Evolutionary conservation across 2,113 vertebrate genomes (phyloP), one percentile per base, ranked within the genome.

Genomic region (Cromileptes altivelis): DNA sequence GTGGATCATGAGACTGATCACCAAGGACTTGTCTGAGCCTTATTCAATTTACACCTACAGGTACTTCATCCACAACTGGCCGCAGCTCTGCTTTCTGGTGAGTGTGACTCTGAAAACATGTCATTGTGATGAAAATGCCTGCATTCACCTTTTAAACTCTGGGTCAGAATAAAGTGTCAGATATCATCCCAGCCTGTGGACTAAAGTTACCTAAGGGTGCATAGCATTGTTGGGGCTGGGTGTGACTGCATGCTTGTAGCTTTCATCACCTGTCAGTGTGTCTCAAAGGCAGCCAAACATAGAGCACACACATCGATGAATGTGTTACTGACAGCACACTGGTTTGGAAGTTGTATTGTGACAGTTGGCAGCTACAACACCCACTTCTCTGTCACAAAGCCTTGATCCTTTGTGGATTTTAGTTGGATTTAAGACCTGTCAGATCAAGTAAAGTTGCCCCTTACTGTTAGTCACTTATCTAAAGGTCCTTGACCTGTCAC

Each of bases 21-120:
- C 98, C 95, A 99, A 99, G 97, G 98, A 99, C 97, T 97, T 99
- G 95, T 99, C 98, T 89, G 98, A 99, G 96, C 98, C 98, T 96
- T 99, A 99, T 97, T 99, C 98, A 91, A 99, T 99, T 96, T 99
- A 99, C 94, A 99, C 98, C 65, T 99, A 99, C 96, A 98, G 98
- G 96, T 99, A 99, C 97, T 99, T 99, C 97, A 99, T 99, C 96
- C 98, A 99, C 97, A 99, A 99, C 97, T 99, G 98, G 98, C 98
- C 98, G 82, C 98, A 99, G 96, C 98, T 99, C 93, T 99, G 98
- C 96, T 99, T 99, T 95, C 96, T 99, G 98, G 98, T 99, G 97
- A 97, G 98, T 99, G 21, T 52, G 25, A 70, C 45, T 23, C 49
- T 21, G 56, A 69, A 47, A 33, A 27, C 6, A 1, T 5, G 3